Base-by-base conservation (phyloP, 2,888 invertebrate genomes). In the Acleris laterana region DNA sequence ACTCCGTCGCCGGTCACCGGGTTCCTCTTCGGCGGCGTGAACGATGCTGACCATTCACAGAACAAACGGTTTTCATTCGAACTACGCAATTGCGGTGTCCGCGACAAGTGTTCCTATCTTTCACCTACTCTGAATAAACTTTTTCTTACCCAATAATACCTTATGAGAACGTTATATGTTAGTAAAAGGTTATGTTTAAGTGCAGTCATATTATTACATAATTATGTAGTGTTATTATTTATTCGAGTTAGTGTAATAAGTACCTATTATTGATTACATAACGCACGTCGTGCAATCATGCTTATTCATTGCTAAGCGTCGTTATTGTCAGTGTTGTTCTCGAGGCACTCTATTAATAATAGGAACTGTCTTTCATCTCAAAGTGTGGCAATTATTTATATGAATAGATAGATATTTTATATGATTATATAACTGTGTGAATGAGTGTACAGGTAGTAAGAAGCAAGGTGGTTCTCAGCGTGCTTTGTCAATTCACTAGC, bases 1-100 rank as follows among this genome's bases (percentile, higher is more conserved):
- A 94, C 91, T 80, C 94, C 94, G 82, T 94, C 94, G 81, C 94
- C 94, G 78, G 94, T 94, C 89, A 94, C 94, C 76, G 94, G 94
- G 81, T 94, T 94, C 91, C 94, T 94, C 89, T 93, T 91, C 93
- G 94, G 90, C 83, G 89, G 92, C 77, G 81, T 78, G 87, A 87
- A 91, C 75, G 84, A 84, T 74, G 85, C 92, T 92, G 88, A 89
- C 84, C 90, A 90, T 88, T 88, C 77, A 88, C 85, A 91, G 89
- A 91, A 93, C 79, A 90, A 86, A 84, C 82, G 81, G 79, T 89
- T 91, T 88, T 89, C 86, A 91, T 89, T 87, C 80, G 78, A 79
- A 78, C 82, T 75, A 71, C 62, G 71, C 72, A 66, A 38, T 66
- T 60, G 59, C 68, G 64, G 60, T 75, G 72, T 68, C 74, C 57